These are phyloP conservation scores for Myiothlypis coronata DNA, from an alignment of 2,797 vertebrate species.

Conservation along the genomic window DNA sequence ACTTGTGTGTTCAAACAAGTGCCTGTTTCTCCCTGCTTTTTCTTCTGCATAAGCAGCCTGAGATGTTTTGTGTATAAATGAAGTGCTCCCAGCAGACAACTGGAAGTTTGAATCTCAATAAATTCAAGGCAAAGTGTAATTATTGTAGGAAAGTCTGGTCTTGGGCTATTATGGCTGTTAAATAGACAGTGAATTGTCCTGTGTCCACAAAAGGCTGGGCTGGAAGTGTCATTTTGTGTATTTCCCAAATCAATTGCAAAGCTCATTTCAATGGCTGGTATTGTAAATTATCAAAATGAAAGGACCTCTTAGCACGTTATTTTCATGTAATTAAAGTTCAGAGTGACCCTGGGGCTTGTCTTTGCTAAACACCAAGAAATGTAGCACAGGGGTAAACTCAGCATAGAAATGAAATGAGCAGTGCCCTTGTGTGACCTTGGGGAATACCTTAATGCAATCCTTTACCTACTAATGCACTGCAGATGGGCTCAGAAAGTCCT, in stretches of 20 bases:
- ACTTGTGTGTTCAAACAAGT: neutral
- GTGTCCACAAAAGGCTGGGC: neutral
- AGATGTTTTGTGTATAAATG: neutral
- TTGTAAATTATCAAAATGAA: slow-evolving; percentile 14
- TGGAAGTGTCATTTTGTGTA: neutral
- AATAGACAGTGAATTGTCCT: slow-evolving; percentile 4
- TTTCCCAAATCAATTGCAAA: slow-evolving; percentile 11
- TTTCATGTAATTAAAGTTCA: slow-evolving; percentile 28
- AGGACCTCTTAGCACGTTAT: neutral
- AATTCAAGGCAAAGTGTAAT: neutral
- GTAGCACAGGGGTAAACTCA: neutral
- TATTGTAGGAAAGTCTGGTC: neutral
- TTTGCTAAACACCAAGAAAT: neutral
- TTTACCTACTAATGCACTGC: neutral
- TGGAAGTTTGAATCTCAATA: neutral
- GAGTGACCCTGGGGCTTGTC: neutral
- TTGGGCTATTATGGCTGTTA: neutral
- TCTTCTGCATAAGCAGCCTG: neutral
- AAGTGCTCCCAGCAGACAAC: neutral
- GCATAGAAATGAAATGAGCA: neutral
- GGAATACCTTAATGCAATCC: neutral
- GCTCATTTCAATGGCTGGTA: neutral
- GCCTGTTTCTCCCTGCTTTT: neutral
- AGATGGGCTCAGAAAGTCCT: neutral
- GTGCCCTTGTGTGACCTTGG: neutral